Conservation (phyloP, 1,140 invertebrate species). For the Heliconius hewitsoni region DNA sequence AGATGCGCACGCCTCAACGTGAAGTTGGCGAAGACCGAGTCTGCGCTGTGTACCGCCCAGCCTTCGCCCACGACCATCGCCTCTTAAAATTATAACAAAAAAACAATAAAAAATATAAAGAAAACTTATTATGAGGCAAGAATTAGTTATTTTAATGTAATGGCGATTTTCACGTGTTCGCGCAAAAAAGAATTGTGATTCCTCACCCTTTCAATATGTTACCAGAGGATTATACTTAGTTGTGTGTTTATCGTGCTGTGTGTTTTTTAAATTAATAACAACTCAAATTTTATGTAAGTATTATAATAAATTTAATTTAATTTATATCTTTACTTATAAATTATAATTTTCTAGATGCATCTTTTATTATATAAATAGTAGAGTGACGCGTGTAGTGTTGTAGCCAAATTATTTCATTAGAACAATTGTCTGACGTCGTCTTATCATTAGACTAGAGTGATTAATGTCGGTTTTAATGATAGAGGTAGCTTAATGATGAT, state of each 20-base stretch:
- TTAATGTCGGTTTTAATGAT: constrained; percentile 8
- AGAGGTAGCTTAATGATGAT: background rate
- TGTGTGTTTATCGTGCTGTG: constrained; percentile 44
- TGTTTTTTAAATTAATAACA: constrained; percentile 40
- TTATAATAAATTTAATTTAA: background rate
- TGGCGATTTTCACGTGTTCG: constrained; percentile 35
- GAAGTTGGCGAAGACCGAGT: constrained; percentile 41
- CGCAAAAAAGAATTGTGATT: background rate
- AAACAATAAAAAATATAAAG: constrained; percentile 41
- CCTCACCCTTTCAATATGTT: constrained; percentile 35
- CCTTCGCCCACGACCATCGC: constrained; percentile 31
- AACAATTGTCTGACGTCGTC: constrained; percentile 16
- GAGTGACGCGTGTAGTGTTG: constrained; percentile 22
- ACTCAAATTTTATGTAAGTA: constrained; percentile 46
- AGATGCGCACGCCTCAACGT: constrained; percentile 40
- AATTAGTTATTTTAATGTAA: constrained; percentile 33
- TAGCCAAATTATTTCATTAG: constrained; percentile 27
- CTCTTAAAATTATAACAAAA: constrained; percentile 40
- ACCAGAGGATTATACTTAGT: constrained; percentile 41
- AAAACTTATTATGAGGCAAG: background rate
- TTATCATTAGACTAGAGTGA: constrained; percentile 12
- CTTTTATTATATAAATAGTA: constrained; percentile 27
- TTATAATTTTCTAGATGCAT: background rate
- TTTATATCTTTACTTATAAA: background rate
- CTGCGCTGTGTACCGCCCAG: constrained; percentile 46